Base-by-base conservation (phyloP, 2,888 invertebrate species). In the Troilus luridus region DNA sequence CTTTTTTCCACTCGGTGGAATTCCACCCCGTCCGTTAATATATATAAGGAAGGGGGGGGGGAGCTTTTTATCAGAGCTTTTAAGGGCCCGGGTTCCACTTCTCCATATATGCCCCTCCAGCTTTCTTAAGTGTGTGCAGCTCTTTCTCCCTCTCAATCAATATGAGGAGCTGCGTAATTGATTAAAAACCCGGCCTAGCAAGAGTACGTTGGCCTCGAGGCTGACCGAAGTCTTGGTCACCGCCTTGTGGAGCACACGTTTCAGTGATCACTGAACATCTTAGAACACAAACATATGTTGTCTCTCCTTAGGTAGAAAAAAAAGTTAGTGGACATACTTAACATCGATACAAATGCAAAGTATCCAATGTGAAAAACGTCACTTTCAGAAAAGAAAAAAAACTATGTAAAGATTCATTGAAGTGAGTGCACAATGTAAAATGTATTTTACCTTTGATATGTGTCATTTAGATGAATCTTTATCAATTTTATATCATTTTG, bases 11-110 rank as follows among this genome's bases (percentile, higher is more conserved):
- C 85, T 90, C 90, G 90, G 90, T 88, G 90, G 90, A 90, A 90
- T 90, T 90, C 90, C 90, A 90, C 90, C 90, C 90, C 90, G 90
- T 90, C 90, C 90, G 90, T 90, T 90, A 90, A 90, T 90, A 90
- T 90, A 90, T 90, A 90, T 90, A 90, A 90, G 90, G 90, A 72
- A 67, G 81, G 59, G 81, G 81, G 90, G 81, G 41, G 88, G 41
- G n/a, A 14, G 85, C 90, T 90, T 90, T 90, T 90, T 90, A 90
- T 90, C 90, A 90, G 81, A 81, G 90, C 90, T 90, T 90, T 90
- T 90, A 90, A 90, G 90, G 90, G 90, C 17, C 81, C 77, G 27
- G 77, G 72, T 59, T 81, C 56, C 90, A 85, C 90, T 90, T 90
- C 90, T 90, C 81, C 90, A 90, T 90, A 85, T 90, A 90, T 90